These are phyloP conservation scores for Lycocerus yunnanus DNA, from an alignment of 2,888 invertebrate species.

Conservation along the genomic window DNA sequence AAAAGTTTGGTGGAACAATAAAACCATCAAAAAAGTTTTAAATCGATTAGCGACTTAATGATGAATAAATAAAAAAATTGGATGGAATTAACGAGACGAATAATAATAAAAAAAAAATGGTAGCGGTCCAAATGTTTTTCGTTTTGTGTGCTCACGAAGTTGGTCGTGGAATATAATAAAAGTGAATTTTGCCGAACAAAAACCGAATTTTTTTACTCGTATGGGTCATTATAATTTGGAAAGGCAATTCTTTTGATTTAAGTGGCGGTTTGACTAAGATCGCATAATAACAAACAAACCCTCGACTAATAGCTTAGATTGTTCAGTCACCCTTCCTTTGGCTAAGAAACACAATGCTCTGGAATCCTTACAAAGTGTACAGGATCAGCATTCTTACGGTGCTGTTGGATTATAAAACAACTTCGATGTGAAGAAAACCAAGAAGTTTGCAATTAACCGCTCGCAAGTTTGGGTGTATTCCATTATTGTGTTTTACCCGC, in stretches of 20 bases:
- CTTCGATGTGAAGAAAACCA: neutral
- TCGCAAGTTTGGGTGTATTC: neutral
- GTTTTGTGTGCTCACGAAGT: neutral
- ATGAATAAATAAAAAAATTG: neutral
- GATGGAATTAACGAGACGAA: neutral
- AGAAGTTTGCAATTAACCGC: constrained; percentile 2
- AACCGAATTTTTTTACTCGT: neutral
- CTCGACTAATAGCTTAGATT: constrained; percentile 19
- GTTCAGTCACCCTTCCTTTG: constrained; percentile 26
- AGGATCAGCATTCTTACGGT: constrained; percentile 12
- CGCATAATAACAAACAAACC: constrained; percentile 23
- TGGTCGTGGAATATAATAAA: constrained; percentile 7
- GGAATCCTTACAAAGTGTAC: constrained; percentile 25
- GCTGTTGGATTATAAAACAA: neutral
- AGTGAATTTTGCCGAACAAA: constrained; percentile 16
- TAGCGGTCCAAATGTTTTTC: neutral
- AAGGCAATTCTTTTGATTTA: constrained; percentile 8
- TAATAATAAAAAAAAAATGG: neutral
- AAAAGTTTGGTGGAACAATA: neutral
- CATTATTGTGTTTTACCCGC: constrained; percentile 4
- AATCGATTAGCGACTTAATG: neutral
- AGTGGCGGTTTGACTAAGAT: constrained; percentile 15
- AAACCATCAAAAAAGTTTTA: neutral
- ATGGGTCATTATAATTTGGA: neutral
- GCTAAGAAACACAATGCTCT: constrained; percentile 26